Conservation (phyloP, 2,113 vertebrate species). For the Vulpes lagopus region DNA sequence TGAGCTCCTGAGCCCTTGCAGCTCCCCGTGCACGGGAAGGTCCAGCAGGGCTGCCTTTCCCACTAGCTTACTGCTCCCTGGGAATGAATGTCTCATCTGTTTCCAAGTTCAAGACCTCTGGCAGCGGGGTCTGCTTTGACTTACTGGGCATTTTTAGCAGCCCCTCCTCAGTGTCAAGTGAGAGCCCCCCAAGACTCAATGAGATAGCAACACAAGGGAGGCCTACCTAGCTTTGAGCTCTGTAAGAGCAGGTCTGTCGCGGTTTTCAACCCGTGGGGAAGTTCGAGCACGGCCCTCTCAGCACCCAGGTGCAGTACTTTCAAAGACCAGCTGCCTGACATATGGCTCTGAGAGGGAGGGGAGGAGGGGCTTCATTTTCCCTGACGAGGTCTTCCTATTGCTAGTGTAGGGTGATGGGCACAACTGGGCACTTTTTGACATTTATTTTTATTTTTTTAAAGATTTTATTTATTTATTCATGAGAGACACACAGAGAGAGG, state of each 20-base stretch:
- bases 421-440: neutral
- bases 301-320: neutral
- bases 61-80: neutral
- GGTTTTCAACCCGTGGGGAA: neutral
- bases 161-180: neutral
- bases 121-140: neutral
- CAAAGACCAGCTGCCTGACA: neutral
- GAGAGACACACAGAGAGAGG: no score
- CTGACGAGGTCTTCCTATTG: neutral
- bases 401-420: neutral
- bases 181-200: neutral
- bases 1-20: neutral
- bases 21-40: accelerated
- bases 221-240: neutral
- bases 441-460: no score
- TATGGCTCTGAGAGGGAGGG: neutral
- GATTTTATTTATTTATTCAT: no score
- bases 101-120: neutral
- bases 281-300: neutral
- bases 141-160: neutral
- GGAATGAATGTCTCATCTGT: neutral
- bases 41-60: neutral
- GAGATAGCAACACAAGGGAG: neutral
- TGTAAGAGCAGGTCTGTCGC: neutral
- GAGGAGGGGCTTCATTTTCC: neutral